phyloP scores from a whole-genome alignment of 2,888 invertebrate species.

The Clepsis dumicolana region DNA sequence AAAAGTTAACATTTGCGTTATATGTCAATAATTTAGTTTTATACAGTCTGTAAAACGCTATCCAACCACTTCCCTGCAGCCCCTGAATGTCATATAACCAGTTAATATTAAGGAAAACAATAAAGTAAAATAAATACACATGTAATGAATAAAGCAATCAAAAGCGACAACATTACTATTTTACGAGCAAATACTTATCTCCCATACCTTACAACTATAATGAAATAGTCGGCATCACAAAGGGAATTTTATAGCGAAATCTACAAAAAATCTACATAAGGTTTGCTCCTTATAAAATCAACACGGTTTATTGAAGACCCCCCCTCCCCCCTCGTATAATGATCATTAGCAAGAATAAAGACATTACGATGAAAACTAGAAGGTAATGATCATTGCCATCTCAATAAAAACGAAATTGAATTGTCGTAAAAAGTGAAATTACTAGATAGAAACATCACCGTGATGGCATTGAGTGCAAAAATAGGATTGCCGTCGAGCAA shows the following conservation, averaged over 20 bases:
- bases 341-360: constrained; percentile 53
- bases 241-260: constrained; percentile 29
- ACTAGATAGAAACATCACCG: constrained; percentile 72
- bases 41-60: not conserved
- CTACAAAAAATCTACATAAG: constrained; percentile 21
- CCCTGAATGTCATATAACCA: not conserved
- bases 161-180: constrained; percentile 4
- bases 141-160: constrained; percentile 32
- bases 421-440: constrained; percentile 60
- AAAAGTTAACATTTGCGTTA: not conserved
- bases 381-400: constrained; percentile 52
- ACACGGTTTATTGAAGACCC: constrained; percentile 41
- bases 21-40: not conserved
- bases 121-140: constrained; percentile 14
- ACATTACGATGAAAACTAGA: constrained; percentile 57
- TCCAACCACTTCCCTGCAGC: not conserved
- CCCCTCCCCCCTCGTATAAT: constrained; percentile 20
- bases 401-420: constrained; percentile 59
- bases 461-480: constrained; percentile 65
- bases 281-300: constrained; percentile 40
- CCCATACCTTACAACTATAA: constrained; percentile 16
- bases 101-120: constrained; percentile 3
- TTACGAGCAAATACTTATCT: constrained; percentile 28
- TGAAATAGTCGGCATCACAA: constrained; percentile 32
- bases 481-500: constrained; percentile 54